These are phyloP conservation scores for Aporophyla lueneburgensis DNA, from an alignment of 2,888 invertebrate species.

Conservation along the genomic window DNA sequence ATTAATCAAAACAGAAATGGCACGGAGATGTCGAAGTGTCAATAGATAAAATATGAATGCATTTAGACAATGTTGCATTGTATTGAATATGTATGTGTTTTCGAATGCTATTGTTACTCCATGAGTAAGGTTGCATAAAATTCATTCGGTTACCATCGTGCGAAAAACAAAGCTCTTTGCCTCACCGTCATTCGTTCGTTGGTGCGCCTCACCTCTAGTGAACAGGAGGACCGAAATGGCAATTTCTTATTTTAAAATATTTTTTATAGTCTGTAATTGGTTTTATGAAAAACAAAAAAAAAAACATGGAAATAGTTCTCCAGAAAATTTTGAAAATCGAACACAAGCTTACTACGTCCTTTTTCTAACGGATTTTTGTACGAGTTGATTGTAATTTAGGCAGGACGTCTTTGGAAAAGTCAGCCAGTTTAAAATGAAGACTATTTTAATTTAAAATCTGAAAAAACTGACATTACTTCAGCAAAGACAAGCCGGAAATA, in stretches of 20 bases:
- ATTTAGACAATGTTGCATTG: constrained; percentile 21
- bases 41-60: constrained; percentile 15
- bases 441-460: background rate
- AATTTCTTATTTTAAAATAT: background rate
- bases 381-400: background rate
- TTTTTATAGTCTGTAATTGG: background rate
- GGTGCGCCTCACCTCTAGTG: background rate
- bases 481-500: no score
- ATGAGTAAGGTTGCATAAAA: background rate
- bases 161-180: background rate
- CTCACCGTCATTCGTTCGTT: background rate
- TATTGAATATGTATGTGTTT: background rate
- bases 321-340: background rate
- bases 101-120: constrained; percentile 10
- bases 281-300: no score
- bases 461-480: background rate
- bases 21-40: constrained; percentile 8
- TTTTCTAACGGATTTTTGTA: background rate
- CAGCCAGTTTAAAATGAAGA: background rate
- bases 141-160: background rate
- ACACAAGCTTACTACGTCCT: background rate
- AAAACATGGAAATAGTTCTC: no score
- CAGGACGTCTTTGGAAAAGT: background rate
- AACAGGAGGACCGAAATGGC: background rate
- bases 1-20: constrained; percentile 41